Evolutionary conservation across 2,113 vertebrate genomes (phyloP).

Genomic region (Gavialis gangeticus): DNA sequence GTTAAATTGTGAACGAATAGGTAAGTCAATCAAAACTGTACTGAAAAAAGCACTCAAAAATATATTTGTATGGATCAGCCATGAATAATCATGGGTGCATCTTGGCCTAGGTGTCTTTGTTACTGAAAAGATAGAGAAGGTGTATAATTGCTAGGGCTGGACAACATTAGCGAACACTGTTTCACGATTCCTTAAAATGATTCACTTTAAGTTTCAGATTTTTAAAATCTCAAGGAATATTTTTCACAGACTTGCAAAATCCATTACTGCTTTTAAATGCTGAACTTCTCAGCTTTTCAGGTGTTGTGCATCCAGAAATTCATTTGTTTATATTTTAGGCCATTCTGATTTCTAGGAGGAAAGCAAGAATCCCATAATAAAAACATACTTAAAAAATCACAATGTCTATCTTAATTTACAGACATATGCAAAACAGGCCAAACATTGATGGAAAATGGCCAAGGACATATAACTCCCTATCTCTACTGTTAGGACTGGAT

Average conservation of each 20-base stretch:
- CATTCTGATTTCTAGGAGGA: not conserved
- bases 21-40: not conserved
- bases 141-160: not conserved
- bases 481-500: not conserved
- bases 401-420: not conserved
- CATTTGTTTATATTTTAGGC: not conserved
- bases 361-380: not conserved
- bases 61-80: not conserved
- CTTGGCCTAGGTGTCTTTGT: constrained; percentile 17
- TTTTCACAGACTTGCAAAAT: not conserved
- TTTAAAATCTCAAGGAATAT: not conserved
- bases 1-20: not conserved
- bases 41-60: constrained; percentile 15
- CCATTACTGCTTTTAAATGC: not conserved
- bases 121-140: constrained; percentile 8
- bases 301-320: not conserved
- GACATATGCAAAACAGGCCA: not conserved
- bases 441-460: not conserved
- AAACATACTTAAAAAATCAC: not conserved
- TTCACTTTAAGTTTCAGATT: not conserved
- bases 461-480: not conserved
- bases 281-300: not conserved
- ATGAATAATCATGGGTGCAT: not conserved
- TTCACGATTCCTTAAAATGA: too few species aligned
- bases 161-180: not conserved